Conservation (phyloP, 2,113 vertebrate genomes). For the Labeo rohita region DNA sequence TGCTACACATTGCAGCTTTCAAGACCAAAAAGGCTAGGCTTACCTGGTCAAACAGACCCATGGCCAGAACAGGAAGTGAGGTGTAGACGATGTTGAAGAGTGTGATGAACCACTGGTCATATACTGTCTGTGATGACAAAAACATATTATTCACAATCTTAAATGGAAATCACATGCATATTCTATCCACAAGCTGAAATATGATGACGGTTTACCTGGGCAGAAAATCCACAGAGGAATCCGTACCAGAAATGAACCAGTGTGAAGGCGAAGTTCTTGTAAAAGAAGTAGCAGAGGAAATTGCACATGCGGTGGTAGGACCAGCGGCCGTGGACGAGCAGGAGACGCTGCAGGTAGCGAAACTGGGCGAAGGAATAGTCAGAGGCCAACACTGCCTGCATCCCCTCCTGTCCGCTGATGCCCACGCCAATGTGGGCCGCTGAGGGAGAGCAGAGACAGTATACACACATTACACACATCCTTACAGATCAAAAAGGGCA, state of each 20-base stretch:
- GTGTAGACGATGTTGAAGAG: constrained; percentile 86
- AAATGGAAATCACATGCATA: neutral
- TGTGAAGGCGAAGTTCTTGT: constrained; percentile 85
- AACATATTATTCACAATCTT: constrained; percentile 5
- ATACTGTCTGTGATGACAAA: constrained; percentile 77
- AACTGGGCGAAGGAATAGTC: constrained; percentile 85
- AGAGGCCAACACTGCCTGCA: constrained; percentile 81
- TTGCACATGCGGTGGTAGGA: constrained; percentile 84
- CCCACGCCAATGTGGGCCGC: constrained; percentile 81
- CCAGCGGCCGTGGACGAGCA: constrained; percentile 82
- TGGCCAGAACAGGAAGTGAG: constrained; percentile 83
- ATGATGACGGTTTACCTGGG: constrained; percentile 71
- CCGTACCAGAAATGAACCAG: constrained; percentile 85
- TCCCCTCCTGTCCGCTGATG: constrained; percentile 82
- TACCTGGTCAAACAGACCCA: constrained; percentile 89
- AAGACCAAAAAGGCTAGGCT: neutral
- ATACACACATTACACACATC: constrained; percentile 7
- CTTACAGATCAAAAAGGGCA: neutral
- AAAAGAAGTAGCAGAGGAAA: constrained; percentile 86
- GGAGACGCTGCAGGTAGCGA: constrained; percentile 79
- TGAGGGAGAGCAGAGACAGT: constrained; percentile 57
- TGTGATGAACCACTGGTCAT: constrained; percentile 88
- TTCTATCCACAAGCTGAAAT: neutral
- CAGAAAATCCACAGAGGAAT: constrained; percentile 86
- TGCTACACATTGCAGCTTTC: neutral